These are phyloP conservation scores for Sepioteuthis lessoniana DNA, from an alignment of 2,888 invertebrate species.

Conservation along the genomic window DNA sequence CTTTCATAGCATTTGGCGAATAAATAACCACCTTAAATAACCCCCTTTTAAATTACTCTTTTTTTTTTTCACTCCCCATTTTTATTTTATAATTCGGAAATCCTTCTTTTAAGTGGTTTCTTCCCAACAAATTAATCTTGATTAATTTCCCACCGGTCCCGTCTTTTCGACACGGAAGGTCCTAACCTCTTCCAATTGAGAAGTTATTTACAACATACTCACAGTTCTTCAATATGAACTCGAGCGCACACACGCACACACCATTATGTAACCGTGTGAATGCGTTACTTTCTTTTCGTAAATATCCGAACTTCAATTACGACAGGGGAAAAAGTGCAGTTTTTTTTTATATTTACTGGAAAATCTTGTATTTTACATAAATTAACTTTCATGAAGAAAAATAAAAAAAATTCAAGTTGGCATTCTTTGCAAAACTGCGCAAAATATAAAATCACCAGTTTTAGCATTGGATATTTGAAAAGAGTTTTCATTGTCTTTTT, in stretches of 20 bases:
- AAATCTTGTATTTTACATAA: too few species aligned
- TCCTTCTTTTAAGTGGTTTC: slow-evolving; percentile 18
- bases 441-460: too few species aligned
- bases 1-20: not conserved
- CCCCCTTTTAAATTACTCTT: not conserved
- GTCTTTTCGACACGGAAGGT: not conserved
- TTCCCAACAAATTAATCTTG: not conserved
- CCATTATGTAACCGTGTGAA: not conserved
- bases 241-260: not conserved
- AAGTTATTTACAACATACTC: not conserved
- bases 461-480: too few species aligned
- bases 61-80: too few species aligned
- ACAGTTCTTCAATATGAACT: not conserved
- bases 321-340: not conserved
- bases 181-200: not conserved
- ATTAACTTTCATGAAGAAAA: too few species aligned
- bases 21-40: not conserved
- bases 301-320: not conserved
- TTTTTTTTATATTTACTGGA: too few species aligned
- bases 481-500: too few species aligned
- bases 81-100: not conserved
- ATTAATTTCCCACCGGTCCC: slow-evolving; percentile 16
- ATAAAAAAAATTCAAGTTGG: too few species aligned
- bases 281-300: not conserved
- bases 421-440: too few species aligned